phyloP scores from a whole-genome alignment of 2,113 vertebrate genomes.

The Lethenteron reissneri region DNA sequence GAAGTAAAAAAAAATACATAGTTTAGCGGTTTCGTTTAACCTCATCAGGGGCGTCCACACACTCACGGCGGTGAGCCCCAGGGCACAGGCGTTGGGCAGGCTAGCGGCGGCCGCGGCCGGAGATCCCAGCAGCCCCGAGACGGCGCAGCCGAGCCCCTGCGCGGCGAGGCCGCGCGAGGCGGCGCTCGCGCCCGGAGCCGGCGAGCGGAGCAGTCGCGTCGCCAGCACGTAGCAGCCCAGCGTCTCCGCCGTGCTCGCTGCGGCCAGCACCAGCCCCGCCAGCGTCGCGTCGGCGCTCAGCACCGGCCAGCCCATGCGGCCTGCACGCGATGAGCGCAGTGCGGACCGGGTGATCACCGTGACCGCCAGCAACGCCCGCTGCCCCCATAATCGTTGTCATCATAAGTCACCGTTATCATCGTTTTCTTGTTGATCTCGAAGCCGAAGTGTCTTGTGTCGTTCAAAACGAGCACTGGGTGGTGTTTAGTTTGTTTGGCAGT shows the following conservation, averaged over 20 bases:
- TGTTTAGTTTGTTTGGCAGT: too few relatives aligned
- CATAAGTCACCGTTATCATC: too few relatives aligned
- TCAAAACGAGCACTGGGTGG: too few relatives aligned
- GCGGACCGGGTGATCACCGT: not conserved
- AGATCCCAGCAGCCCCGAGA: slow-evolving; percentile 36
- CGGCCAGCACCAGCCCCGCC: slow-evolving; percentile 32
- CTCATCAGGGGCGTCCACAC: not conserved
- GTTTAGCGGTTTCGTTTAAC: not conserved
- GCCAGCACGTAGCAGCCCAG: slow-evolving; percentile 35
- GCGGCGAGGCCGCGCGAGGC: slow-evolving; percentile 35
- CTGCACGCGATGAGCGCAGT: slow-evolving; percentile 15
- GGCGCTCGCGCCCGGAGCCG: slow-evolving; percentile 18
- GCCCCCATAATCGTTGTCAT: too few relatives aligned
- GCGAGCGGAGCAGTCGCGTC: slow-evolving; percentile 20
- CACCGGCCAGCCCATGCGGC: slow-evolving; percentile 26
- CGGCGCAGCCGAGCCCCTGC: slow-evolving; percentile 36
- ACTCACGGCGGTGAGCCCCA: slow-evolving; percentile 35
- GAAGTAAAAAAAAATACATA: not conserved
- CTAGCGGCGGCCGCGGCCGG: slow-evolving; percentile 28
- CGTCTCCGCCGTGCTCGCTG: slow-evolving; percentile 31
- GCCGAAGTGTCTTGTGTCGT: too few relatives aligned
- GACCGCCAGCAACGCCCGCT: too few relatives aligned
- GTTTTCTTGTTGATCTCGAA: too few relatives aligned
- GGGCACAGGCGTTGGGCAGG: slow-evolving; percentile 28
- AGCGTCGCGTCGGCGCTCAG: slow-evolving; percentile 24